Percentiles rank a stretch among this genome's conserved stretches.
Evolutionary conservation across 1,140 invertebrate genomes (phyloP).

Genomic region (Drosophila bipectinata): DNA sequence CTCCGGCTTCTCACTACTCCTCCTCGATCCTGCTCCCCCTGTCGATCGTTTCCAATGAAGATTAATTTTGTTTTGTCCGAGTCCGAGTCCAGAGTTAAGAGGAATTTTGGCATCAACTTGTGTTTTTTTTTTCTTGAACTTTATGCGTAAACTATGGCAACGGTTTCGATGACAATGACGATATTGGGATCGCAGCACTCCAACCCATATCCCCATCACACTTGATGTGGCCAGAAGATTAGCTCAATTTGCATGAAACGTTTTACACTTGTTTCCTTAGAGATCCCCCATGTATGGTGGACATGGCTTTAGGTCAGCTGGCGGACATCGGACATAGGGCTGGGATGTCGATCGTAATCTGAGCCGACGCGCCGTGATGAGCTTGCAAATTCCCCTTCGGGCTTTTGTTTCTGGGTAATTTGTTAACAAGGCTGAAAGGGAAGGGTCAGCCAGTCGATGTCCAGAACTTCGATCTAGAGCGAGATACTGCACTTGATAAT

Average conservation of each 20-base stretch:
- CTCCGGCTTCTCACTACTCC: slow-evolving; percentile 2
- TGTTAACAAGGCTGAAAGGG: slow-evolving; percentile 64
- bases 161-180: slow-evolving; percentile 3
- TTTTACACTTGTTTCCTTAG: slow-evolving; percentile 70
- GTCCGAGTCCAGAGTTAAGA: slow-evolving; percentile 54
- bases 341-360: slow-evolving; percentile 66
- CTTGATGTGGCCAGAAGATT: slow-evolving; percentile 59
- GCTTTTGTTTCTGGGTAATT: slow-evolving; percentile 55
- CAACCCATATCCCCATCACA: slow-evolving; percentile 18
- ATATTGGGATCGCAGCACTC: slow-evolving; percentile 2
- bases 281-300: slow-evolving; percentile 22
- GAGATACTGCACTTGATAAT: slow-evolving; percentile 19
- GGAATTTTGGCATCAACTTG: slow-evolving; percentile 54
- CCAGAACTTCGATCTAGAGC: slow-evolving; percentile 25
- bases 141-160: slow-evolving; percentile 59
- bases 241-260: slow-evolving; percentile 75
- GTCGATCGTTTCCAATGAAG: slow-evolving; percentile 80
- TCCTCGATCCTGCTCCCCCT: slow-evolving; percentile 35
- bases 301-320: slow-evolving; percentile 39
- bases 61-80: slow-evolving; percentile 72
- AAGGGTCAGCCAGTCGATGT: slow-evolving; percentile 10
- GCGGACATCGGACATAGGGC: slow-evolving; percentile 7
- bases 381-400: slow-evolving; percentile 66
- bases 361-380: slow-evolving; percentile 48
- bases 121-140: slow-evolving; percentile 22